Percentiles rank a stretch among this genome's conserved stretches.
Conservation (phyloP, 1,140 invertebrate species). For the Drosophila pseudoobscura region DNA sequence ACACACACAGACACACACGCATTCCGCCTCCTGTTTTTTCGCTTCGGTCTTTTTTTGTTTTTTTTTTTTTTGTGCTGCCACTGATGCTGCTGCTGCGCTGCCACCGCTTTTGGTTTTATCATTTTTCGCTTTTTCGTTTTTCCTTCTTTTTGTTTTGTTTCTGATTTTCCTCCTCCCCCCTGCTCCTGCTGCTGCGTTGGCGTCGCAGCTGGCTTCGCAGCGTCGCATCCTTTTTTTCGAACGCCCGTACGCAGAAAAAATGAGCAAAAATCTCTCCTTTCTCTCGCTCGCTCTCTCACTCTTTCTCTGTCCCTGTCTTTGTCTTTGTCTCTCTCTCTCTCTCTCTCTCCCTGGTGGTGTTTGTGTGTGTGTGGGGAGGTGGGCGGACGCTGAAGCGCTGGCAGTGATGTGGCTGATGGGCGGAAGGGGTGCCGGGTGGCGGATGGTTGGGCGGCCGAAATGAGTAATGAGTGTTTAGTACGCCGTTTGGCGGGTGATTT, state of each 20-base stretch:
- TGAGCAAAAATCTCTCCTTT: slow-evolving; percentile 29
- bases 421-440: slow-evolving; percentile 1
- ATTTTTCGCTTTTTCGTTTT: slow-evolving; percentile 67
- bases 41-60: slow-evolving; percentile 10
- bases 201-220: slow-evolving; percentile 23
- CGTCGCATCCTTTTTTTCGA: slow-evolving; percentile 69
- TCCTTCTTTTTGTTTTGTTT: slow-evolving; percentile 74
- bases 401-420: background rate
- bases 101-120: slow-evolving; percentile 67
- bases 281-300: background rate
- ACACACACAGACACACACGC: slow-evolving; percentile 36
- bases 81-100: slow-evolving; percentile 20
- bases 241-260: slow-evolving; percentile 61
- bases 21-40: slow-evolving; percentile 50
- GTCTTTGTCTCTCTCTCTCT: background rate
- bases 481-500: slow-evolving; percentile 56
- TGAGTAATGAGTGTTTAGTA: slow-evolving; percentile 63
- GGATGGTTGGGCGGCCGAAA: slow-evolving; percentile 20
- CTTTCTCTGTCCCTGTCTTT: slow-evolving; percentile 1
- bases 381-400: background rate
- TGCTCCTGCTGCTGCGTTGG: slow-evolving; percentile 11
- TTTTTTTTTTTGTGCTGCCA: slow-evolving; percentile 30
- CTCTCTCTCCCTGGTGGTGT: slow-evolving; percentile 5
- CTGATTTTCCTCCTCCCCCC: slow-evolving; percentile 48
- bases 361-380: slow-evolving; percentile 11